These are phyloP conservation scores for Phymatocera aterrima DNA, from an alignment of 2,888 invertebrate species.

Conservation along the genomic window DNA sequence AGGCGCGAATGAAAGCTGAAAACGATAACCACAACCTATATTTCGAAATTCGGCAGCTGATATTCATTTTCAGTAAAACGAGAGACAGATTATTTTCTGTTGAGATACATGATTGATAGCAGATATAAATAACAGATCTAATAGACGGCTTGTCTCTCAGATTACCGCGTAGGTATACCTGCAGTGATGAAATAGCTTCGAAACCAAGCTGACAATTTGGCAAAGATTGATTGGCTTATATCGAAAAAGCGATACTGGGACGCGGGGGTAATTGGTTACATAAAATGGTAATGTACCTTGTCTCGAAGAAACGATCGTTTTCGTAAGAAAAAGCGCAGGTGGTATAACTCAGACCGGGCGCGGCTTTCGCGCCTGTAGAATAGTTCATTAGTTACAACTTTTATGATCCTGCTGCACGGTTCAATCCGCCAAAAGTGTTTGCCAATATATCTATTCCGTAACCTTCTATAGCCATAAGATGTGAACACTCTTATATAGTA, in stretches of 20 bases:
- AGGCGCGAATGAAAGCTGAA: too few species aligned
- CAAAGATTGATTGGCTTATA: not conserved
- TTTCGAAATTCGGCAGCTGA: too few species aligned
- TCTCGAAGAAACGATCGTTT: not conserved
- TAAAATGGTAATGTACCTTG: not conserved
- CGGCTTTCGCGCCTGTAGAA: not conserved
- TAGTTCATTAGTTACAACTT: constrained; percentile 32
- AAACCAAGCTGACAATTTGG: constrained; percentile 15
- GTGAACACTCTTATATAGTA: constrained; percentile 28
- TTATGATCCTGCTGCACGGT: constrained; percentile 9
- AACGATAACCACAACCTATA: too few species aligned
- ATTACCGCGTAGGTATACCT: constrained; percentile 1
- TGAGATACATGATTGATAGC: not conserved
- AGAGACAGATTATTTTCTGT: not conserved
- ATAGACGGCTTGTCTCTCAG: not conserved
- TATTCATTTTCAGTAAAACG: not conserved
- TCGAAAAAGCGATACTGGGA: not conserved
- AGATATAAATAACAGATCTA: not conserved
- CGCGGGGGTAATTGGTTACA: not conserved
- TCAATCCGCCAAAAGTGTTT: constrained; percentile 38
- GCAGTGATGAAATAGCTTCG: not conserved
- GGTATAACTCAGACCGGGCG: not conserved
- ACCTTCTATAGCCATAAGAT: constrained; percentile 6
- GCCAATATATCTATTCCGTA: constrained; percentile 42
- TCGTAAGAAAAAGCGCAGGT: not conserved